These are phyloP conservation scores for Numida meleagris DNA, from an alignment of 2,113 vertebrate species.

Conservation along the genomic window DNA sequence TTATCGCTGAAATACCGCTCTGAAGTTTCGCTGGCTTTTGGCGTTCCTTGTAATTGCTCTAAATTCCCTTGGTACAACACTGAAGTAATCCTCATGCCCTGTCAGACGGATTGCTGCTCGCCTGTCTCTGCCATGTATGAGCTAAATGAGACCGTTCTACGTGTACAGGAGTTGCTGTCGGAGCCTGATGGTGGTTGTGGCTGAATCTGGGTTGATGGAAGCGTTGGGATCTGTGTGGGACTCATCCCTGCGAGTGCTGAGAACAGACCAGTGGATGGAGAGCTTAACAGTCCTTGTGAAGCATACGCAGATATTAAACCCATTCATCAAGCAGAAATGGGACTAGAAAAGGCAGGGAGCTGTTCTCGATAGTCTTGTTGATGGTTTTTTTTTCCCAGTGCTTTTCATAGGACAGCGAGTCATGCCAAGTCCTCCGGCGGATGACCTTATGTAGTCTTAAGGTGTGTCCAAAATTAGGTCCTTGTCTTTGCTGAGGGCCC, in stretches of 20 bases:
- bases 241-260: background rate
- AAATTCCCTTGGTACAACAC: background rate
- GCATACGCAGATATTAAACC: background rate
- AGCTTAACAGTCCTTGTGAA: background rate
- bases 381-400: background rate
- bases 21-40: background rate
- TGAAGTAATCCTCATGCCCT: background rate
- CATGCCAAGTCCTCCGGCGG: background rate
- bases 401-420: background rate
- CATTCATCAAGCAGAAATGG: background rate
- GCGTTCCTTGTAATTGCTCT: background rate
- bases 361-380: background rate
- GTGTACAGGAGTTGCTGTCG: background rate
- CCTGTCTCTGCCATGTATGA: background rate
- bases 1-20: background rate
- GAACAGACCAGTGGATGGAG: accelerated
- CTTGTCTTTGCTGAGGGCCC: background rate
- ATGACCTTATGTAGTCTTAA: background rate
- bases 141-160: background rate
- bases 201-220: background rate
- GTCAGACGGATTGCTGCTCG: background rate
- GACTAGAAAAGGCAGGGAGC: background rate
- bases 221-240: background rate
- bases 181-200: background rate
- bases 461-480: constrained; percentile 33